phyloP scores from a whole-genome alignment of 2,113 vertebrate species.

The Conger conger region DNA sequence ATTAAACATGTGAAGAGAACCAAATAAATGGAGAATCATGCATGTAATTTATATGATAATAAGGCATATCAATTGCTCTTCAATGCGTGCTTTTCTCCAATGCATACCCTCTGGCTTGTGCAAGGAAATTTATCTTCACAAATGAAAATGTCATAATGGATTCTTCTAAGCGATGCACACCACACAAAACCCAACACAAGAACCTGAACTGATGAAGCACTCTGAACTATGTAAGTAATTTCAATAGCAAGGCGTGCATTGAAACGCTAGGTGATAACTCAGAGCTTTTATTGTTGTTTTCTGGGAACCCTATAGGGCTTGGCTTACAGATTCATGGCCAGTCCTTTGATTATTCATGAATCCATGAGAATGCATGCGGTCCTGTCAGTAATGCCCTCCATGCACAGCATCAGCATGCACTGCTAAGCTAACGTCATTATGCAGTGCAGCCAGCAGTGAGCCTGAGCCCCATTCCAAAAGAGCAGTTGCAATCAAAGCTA shows the following conservation, averaged over 20 bases:
- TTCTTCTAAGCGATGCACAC: neutral
- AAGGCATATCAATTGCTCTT: neutral
- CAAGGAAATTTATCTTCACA: neutral
- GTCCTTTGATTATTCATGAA: neutral
- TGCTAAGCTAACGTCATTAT: neutral
- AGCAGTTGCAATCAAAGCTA: neutral
- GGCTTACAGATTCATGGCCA: neutral
- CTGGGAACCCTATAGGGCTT: neutral
- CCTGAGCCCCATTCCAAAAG: neutral
- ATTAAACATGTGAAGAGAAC: neutral
- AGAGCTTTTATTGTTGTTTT: neutral
- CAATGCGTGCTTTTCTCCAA: neutral
- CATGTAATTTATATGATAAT: conserved; percentile 6
- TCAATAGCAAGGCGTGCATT: no score
- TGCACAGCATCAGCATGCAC: neutral
- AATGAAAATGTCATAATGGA: neutral
- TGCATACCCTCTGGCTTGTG: neutral
- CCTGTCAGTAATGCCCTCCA: neutral
- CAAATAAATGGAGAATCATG: neutral
- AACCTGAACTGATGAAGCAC: neutral
- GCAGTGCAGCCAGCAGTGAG: neutral
- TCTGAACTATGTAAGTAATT: no score
- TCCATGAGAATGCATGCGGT: neutral
- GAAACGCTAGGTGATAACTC: neutral
- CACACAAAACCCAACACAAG: neutral